Base-by-base conservation (phyloP, 2,113 vertebrate species). In the Cyprinus carpio region DNA sequence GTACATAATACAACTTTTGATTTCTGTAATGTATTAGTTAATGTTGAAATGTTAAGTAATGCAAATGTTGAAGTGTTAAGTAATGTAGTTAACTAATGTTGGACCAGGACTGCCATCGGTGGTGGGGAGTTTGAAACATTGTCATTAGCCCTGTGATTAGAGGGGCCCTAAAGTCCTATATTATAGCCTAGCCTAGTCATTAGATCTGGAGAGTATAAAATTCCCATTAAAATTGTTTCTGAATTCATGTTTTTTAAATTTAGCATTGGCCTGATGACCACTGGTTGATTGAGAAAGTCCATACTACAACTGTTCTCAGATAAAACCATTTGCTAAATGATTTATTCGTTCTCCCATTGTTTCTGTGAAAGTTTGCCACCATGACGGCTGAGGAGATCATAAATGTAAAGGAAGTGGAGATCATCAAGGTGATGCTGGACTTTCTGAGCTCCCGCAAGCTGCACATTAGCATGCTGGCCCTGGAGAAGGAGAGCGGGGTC, bases 381-480 rank as follows among this genome's bases (percentile, higher is more conserved):
- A 99, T 99, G 98, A 99, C 97, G 0, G 97, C 96, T 65, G 98
- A 99, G 93, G 98, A 99, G 94, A 97, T 96, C 4, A 97, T 99
- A 86, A 97, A 96, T 91, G 94, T 99, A 86, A 99, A 99, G 93
- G 98, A 99, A 91, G 97, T 95, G 67, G 98, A 99, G 95, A 97
- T 99, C 91, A 97, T 98, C 90, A 99, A 99, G 90, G 89, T 98
- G 87, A 97, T 99, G 86, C 92, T 99, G 88, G 98, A 99, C 92
- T 99, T 99, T 90, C 94, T 99, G 88, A 97, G 96, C 94, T 96
- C 96, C 78, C 96, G 96, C 90, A 99, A 97, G 93, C 96, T 99
- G 89, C 98, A 99, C 90, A 99, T 99, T 90, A 98, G 97, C 89
- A 99, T 99, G 98, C 87, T 99, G 90, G 97, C 98, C 2, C 93